Conservation (phyloP, 2,113 vertebrate species). For the Dicerorhinus sumatrensis region DNA sequence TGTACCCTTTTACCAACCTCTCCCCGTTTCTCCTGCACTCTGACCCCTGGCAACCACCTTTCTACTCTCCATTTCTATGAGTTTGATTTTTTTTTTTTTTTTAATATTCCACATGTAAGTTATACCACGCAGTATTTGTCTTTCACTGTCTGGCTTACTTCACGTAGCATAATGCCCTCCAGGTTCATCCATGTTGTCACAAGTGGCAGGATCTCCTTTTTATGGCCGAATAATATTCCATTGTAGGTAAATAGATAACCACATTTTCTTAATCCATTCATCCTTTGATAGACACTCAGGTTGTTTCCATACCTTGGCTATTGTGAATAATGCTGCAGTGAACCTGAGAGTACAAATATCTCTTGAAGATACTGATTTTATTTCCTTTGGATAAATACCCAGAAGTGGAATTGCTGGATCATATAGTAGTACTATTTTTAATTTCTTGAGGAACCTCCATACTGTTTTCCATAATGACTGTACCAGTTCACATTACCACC, state of each 20-base stretch:
- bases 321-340: not conserved
- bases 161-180: not conserved
- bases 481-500: not conserved
- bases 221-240: not conserved
- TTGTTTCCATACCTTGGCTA: not conserved
- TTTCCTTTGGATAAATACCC: not conserved
- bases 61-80: not conserved
- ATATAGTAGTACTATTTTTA: constrained; percentile 33
- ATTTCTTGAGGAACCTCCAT: not conserved
- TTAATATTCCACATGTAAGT: not conserved
- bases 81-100: not conserved
- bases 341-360: not conserved
- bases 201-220: not conserved
- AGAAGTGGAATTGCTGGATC: not conserved
- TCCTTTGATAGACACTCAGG: not conserved
- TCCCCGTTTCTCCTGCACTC: not conserved
- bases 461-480: not conserved
- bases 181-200: not conserved
- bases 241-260: not conserved
- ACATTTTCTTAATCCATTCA: not conserved
- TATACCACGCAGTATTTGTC: not conserved
- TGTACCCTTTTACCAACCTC: not conserved
- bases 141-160: not conserved
- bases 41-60: not conserved
- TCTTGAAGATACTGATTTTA: not conserved